These are phyloP conservation scores for Cyaniris semiargus DNA, from an alignment of 2,888 invertebrate species.

Conservation along the genomic window DNA sequence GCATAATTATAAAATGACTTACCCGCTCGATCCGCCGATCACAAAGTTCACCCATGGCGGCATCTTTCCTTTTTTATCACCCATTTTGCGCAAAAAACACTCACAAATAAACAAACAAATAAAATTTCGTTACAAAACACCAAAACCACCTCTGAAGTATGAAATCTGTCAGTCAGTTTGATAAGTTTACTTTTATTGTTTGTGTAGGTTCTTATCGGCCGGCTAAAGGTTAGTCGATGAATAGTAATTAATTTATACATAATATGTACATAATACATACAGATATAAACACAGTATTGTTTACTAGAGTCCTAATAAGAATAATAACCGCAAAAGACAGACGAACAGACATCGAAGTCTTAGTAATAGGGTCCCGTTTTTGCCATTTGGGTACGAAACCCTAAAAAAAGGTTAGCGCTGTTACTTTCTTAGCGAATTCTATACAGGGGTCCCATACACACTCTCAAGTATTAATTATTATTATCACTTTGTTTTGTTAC, in stretches of 20 bases:
- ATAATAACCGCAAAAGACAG: too few relatives aligned
- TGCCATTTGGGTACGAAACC: too few relatives aligned
- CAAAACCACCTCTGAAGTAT: neutral
- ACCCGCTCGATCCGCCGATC: slow-evolving; percentile 58
- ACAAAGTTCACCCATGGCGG: slow-evolving; percentile 55
- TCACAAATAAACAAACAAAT: neutral
- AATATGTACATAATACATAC: neutral
- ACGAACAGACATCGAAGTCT: too few relatives aligned
- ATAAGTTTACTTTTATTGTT: slow-evolving; percentile 9
- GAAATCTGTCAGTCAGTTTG: neutral
- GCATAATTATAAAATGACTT: slow-evolving; percentile 37
- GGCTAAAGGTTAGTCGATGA: neutral
- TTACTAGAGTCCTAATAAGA: neutral
- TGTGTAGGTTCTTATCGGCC: neutral
- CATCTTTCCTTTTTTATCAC: slow-evolving; percentile 48
- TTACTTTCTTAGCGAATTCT: too few relatives aligned
- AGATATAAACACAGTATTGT: neutral
- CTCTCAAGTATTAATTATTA: too few relatives aligned
- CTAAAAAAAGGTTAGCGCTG: too few relatives aligned
- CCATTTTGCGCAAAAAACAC: slow-evolving; percentile 33
- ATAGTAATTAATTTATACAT: neutral
- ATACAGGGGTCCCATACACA: too few relatives aligned
- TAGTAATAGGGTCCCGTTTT: too few relatives aligned
- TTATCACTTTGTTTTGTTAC: too few relatives aligned
- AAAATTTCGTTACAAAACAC: neutral